A percentile compares a stretch with the other conserved stretches of the same genome.
Conservation (phyloP, 2,888 invertebrate species). For the Parascotia fuliginaria region DNA sequence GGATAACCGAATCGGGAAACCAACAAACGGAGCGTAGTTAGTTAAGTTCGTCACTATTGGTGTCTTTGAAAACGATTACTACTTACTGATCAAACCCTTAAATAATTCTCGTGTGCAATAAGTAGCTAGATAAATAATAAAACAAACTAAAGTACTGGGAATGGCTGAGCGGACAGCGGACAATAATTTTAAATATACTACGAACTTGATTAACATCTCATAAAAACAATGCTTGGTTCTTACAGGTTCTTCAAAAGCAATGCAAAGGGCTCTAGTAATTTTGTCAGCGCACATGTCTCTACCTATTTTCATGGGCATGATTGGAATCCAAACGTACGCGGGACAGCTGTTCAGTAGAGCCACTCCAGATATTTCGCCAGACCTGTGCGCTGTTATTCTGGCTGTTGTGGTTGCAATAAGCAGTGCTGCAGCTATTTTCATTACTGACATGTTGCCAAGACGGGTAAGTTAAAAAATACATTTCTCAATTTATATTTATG, state of each 20-base stretch:
- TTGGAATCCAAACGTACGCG: constrained; percentile 62
- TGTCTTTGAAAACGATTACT: too few relatives aligned
- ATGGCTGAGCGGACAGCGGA: too few relatives aligned
- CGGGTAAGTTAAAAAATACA: constrained; percentile 59
- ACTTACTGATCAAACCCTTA: too few relatives aligned
- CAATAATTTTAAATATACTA: too few relatives aligned
- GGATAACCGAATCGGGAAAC: too few relatives aligned
- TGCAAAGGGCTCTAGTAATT: constrained; percentile 51
- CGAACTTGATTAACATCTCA: too few relatives aligned
- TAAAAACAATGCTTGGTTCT: not conserved
- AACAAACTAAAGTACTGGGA: too few relatives aligned
- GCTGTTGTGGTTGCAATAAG: constrained; percentile 77
- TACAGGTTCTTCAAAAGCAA: constrained; percentile 66
- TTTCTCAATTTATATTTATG: too few relatives aligned
- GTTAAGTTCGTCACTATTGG: not conserved
- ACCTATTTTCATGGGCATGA: constrained; percentile 49
- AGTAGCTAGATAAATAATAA: too few relatives aligned
- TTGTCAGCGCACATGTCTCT: constrained; percentile 35
- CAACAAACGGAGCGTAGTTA: too few relatives aligned
- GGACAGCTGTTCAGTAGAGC: constrained; percentile 74
- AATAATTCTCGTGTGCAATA: too few relatives aligned
- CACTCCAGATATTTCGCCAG: constrained; percentile 70
- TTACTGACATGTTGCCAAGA: constrained; percentile 83
- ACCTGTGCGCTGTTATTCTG: constrained; percentile 80
- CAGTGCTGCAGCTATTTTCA: constrained; percentile 61